Evolutionary conservation across 1,140 invertebrate genomes (phyloP).

Genomic region (Maconellicoccus hirsutus): DNA sequence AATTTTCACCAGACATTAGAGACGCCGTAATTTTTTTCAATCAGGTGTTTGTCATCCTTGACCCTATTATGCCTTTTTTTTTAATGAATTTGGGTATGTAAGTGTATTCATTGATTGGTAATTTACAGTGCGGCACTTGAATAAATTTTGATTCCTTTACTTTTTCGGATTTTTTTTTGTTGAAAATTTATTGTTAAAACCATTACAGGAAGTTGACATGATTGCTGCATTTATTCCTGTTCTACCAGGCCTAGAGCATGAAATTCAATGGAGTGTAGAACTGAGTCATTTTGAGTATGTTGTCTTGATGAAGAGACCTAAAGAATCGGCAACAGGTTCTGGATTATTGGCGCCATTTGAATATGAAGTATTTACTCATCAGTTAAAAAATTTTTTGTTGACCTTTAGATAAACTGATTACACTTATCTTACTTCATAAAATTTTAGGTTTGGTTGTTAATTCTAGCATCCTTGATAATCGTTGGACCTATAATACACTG

Average conservation of each 20-base stretch:
- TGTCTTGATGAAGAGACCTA: conserved; percentile 63
- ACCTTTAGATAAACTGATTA: not conserved
- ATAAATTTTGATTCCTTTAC: too few relatives aligned
- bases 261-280: conserved; percentile 48
- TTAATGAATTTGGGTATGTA: too few relatives aligned
- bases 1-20: too few relatives aligned
- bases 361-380: conserved; percentile 35
- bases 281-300: conserved; percentile 62
- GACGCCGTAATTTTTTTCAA: too few relatives aligned
- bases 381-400: not conserved
- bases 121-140: too few relatives aligned
- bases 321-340: conserved; percentile 65
- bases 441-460: conserved; percentile 60
- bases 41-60: too few relatives aligned
- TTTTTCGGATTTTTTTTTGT: too few relatives aligned
- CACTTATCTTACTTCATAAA: not conserved
- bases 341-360: conserved; percentile 70
- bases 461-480: conserved; percentile 53
- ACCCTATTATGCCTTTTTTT: too few relatives aligned
- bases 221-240: conserved; percentile 62
- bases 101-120: too few relatives aligned
- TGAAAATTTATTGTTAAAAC: too few relatives aligned
- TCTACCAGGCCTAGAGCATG: conserved; percentile 38
- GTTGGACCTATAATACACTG: conserved; percentile 69
- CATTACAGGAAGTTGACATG: conserved; percentile 54